These are phyloP conservation scores for Centrocercus urophasianus DNA, from an alignment of 2,113 vertebrate genomes.

Conservation along the genomic window DNA sequence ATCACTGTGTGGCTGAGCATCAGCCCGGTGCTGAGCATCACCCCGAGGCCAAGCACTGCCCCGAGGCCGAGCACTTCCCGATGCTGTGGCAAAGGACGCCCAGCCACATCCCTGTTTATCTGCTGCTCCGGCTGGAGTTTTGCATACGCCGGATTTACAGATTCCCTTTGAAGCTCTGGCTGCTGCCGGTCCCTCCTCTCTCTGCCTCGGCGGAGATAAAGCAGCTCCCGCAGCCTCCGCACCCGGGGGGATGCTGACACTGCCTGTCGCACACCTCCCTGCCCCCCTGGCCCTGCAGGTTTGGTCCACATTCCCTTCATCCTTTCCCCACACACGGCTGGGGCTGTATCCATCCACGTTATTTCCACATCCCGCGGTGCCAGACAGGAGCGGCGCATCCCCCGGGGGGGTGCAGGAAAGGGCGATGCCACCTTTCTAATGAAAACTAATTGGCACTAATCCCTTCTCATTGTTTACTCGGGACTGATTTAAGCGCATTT, in stretches of 20 bases:
- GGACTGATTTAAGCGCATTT: slow-evolving; percentile 69
- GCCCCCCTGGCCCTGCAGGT: not conserved
- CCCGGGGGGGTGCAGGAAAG: not conserved
- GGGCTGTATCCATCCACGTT: not conserved
- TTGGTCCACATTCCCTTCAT: not conserved
- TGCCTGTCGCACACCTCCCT: not conserved
- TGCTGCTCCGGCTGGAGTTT: not conserved
- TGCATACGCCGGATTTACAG: slow-evolving; percentile 61
- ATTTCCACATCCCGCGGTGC: not conserved
- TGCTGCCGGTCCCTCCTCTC: slow-evolving; percentile 19
- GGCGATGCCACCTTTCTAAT: slow-evolving; percentile 26
- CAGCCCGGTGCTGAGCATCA: rapidly evolving
- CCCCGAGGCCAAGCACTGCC: too few species aligned
- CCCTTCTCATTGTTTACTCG: slow-evolving; percentile 56
- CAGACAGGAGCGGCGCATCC: not conserved
- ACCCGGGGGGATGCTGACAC: not conserved
- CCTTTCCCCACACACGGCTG: not conserved
- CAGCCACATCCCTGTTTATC: not conserved
- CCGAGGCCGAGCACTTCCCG: rapidly evolving
- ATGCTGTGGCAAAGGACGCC: rapidly evolving
- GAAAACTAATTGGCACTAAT: slow-evolving; percentile 67
- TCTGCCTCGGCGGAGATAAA: not conserved
- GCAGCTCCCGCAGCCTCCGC: not conserved
- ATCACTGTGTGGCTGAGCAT: too few species aligned
- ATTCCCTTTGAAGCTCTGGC: slow-evolving; percentile 68